Conservation (phyloP, 1,140 invertebrate species). For the Sitobion miscanthi region DNA sequence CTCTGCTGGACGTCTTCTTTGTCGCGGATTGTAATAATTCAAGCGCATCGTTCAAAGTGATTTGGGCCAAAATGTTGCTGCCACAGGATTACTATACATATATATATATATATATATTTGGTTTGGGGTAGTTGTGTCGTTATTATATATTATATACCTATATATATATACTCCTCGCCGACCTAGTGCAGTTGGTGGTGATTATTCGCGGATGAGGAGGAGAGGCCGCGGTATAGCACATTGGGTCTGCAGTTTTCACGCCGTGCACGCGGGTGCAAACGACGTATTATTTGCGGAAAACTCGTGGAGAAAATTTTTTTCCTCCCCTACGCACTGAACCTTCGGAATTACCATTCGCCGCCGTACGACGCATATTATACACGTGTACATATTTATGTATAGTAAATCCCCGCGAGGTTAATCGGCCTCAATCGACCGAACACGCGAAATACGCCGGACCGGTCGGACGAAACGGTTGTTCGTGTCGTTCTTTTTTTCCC, state of each 20-base stretch:
- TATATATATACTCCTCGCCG: not conserved
- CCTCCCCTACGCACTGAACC: not conserved
- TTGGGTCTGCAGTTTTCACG: conserved; percentile 1
- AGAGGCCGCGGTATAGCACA: not conserved
- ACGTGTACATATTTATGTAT: not conserved
- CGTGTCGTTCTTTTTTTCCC: not conserved
- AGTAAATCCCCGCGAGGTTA: conserved; percentile 24
- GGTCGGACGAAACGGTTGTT: not conserved
- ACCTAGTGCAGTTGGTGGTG: not conserved
- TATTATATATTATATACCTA: not conserved
- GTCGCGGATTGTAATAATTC: conserved; percentile 47
- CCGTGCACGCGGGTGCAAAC: conserved; percentile 20
- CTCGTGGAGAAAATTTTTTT: not conserved
- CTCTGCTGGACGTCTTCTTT: conserved; percentile 54
- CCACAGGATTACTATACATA: not conserved
- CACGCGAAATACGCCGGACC: conserved; percentile 21
- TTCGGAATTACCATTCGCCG: not conserved
- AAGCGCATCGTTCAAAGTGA: conserved; percentile 45
- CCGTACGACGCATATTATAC: not conserved
- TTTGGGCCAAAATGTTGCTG: not conserved
- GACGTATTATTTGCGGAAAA: conserved; percentile 27
- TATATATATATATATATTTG: not conserved
- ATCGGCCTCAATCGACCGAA: conserved; percentile 36
- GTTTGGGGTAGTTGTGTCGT: not conserved
- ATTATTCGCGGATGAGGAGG: not conserved